Evolutionary conservation across 2,888 invertebrate species (phyloP), one percentile per base, ranked within the genome.

Genomic region (Furcula furcula): DNA sequence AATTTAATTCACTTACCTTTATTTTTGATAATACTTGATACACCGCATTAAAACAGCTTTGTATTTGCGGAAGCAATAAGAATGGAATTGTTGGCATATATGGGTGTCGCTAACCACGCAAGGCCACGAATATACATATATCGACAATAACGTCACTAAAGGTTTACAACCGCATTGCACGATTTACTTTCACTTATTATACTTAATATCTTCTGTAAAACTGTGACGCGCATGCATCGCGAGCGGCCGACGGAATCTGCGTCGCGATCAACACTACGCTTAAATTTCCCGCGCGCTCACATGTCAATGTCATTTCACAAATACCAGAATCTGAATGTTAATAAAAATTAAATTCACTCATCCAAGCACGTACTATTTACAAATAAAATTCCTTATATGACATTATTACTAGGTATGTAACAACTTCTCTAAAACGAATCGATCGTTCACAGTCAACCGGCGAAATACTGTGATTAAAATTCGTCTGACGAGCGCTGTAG

Each of bases 31-130:
- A 13, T 12, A 29, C 22, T 27, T 15, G 7, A 29, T n/a, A n/a
- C n/a, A 29, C 25, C 19, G 33, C 29, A 12, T 19, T 31, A 42
- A 32, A 21, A 38, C 36, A 46, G 51, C 46, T 58, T 51, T 38
- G 46, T 44, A 36, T 34, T 27, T 40, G 46, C 65, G 72, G 73
- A 74, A 76, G 70, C 61, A 64, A 58, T 61, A 48, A 64, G 61
- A 60, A 56, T 60, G 28, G 44, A 71, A 76, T 73, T 66, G 65
- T 67, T 65, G 47, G 55, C 71, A 65, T 71, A 53, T 49, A 75
- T 75, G 72, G 63, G 69, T 61, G 59, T 72, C 79, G 83, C 75
- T 84, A 86, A 82, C 70, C 66, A 59, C 52, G 53, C 76, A 73
- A 76, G 76, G 75, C 65, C 70, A 69, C 48, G 44, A 46, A 21